Evolutionary conservation across 64 coral and sea anemone species (phyloP), one percentile per base, ranked within the genome.

Genomic region (Stichodactyla mertensii): DNA sequence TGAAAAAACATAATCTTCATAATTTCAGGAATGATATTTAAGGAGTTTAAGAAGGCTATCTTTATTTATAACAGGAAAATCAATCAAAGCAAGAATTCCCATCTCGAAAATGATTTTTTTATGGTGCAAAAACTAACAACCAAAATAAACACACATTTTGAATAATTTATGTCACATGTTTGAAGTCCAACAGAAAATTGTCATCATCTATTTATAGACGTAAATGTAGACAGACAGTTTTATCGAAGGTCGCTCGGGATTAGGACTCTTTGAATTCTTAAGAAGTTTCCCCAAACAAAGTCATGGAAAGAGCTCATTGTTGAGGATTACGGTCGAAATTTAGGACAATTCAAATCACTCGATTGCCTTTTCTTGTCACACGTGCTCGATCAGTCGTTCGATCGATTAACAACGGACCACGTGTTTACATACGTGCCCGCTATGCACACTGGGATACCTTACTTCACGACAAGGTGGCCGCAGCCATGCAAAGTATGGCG

Each of bases 401-500:
- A 6, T 82, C 51, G 55, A 79, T 89, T 89, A 87, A 92, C 85
- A 93, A 92, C 85, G 87, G 84, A 96, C 94, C 94, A 96, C 94
- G 94, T 96, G 94, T 92, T 96, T 96, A 90, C 84, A 88, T 52
- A 70, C 61, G 52, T 79, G 81, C 84, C 55, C 91, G 87, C 60
- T 70, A 67, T 83, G 94, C 85, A 78, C 88, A 64, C 52, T 88
- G 94, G 94, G 94, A 96, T 61, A 92, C 70, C 61, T 22, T 80
- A 28, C 66, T 90, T 60, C 91, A 83, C 88, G 94, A 96, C 94
- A 96, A 96, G 94, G 84, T 89, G 88, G 91, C 94, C 79, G 88
- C 94, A 88, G 94, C 94, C 94, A 96, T 95, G 91, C 93, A 31
- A 96, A 93, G 94, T 92, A 96, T 96, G 94, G 94, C 94, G 82